phyloP scores from a whole-genome alignment of 2,113 vertebrate genomes.

The Dipodomys stephensi region DNA sequence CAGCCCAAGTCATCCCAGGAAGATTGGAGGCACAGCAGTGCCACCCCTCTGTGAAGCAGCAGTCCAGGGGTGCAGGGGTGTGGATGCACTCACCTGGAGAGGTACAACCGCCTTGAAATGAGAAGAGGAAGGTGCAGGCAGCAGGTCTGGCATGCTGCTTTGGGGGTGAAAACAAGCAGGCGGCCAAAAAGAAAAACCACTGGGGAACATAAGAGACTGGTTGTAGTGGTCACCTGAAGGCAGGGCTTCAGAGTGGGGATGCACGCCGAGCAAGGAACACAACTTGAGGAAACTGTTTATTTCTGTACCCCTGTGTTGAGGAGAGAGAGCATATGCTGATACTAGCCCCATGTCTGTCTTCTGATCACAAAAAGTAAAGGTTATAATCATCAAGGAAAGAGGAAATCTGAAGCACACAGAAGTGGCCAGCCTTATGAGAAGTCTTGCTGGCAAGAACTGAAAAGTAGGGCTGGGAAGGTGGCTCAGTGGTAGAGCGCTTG shows the following conservation, averaged over 20 bases:
- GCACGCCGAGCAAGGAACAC: not conserved
- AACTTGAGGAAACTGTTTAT: too few species aligned
- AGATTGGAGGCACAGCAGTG: not conserved
- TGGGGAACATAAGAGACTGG: accelerated
- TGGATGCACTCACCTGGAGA: too few species aligned
- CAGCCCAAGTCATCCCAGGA: not conserved
- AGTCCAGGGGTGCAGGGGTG: not conserved
- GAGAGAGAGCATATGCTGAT: too few species aligned
- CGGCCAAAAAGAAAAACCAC: not conserved
- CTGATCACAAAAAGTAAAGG: not conserved
- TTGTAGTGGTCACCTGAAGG: too few species aligned
- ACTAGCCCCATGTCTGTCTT: accelerated
- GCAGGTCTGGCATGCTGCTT: accelerated
- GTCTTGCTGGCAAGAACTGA: not conserved
- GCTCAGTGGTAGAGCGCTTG: too few species aligned
- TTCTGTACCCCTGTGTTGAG: too few species aligned
- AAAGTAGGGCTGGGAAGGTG: too few species aligned
- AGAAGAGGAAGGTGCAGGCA: not conserved
- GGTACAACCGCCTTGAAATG: not conserved
- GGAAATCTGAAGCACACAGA: too few species aligned
- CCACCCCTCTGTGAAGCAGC: too few species aligned
- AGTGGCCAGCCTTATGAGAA: accelerated
- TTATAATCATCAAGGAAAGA: accelerated
- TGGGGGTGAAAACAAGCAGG: too few species aligned
- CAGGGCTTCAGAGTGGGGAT: not conserved